Evolutionary conservation across 2,888 invertebrate species (phyloP).

Genomic region (Carpatolechia fugitivella): DNA sequence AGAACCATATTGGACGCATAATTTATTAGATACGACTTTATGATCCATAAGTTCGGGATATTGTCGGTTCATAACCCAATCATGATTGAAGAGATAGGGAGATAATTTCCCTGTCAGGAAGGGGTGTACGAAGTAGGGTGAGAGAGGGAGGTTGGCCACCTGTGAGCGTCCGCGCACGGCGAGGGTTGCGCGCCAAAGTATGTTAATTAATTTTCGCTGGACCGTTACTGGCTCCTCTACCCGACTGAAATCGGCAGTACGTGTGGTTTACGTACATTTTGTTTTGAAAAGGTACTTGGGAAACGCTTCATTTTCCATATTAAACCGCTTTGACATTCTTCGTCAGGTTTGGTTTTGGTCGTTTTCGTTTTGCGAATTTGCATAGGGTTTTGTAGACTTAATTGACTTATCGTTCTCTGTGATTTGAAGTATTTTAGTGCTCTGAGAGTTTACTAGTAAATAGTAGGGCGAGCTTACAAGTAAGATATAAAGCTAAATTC

Average conservation of each 20-base stretch:
- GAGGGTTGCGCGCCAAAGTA: constrained; percentile 73
- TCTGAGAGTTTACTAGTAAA: too few relatives aligned
- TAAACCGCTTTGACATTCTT: constrained; percentile 10
- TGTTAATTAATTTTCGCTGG: constrained; percentile 79
- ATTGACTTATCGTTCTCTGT: too few relatives aligned
- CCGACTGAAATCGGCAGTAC: constrained; percentile 65
- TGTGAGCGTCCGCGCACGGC: constrained; percentile 29
- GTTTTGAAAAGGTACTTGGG: constrained; percentile 56
- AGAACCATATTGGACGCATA: too few relatives aligned
- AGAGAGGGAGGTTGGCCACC: constrained; percentile 55
- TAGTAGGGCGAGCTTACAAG: too few relatives aligned
- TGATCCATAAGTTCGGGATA: constrained; percentile 1
- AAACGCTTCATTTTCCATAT: constrained; percentile 26
- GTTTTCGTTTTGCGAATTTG: constrained; percentile 1
- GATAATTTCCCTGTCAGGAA: constrained; percentile 35
- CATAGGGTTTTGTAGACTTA: too few relatives aligned
- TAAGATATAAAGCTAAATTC: too few relatives aligned
- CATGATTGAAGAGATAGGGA: constrained; percentile 31
- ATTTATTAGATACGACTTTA: background rate
- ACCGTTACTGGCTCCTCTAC: constrained; percentile 61
- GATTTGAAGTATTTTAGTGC: too few relatives aligned
- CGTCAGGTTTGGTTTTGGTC: background rate
- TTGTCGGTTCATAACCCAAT: constrained; percentile 8
- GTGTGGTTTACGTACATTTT: constrained; percentile 70
- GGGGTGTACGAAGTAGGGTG: constrained; percentile 33